Evolutionary conservation across 2,113 vertebrate species (phyloP), one percentile per base, ranked within the genome.

Genomic region (Otocyon megalotis): DNA sequence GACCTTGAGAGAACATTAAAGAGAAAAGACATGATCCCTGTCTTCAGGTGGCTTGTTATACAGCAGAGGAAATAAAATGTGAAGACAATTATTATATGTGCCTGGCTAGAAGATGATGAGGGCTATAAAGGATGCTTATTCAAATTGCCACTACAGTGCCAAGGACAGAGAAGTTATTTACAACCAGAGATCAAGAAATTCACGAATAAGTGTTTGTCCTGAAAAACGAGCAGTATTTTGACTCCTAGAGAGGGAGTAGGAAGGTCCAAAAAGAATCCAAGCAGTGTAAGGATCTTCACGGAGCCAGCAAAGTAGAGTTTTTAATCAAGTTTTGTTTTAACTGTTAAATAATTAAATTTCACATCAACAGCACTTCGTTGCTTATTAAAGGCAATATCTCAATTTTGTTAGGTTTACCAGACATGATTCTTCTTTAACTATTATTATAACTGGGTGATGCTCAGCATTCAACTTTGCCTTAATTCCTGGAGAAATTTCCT

Each of bases 401-500:
- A 82, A 1, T 74, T 83, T 74, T 71, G 43, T 77, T 17, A n/a
- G 62, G 43, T 30, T 71, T 8, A 48, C 11, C 32, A 87, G 15
- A 35, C 2, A 28, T 2, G 5, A 43, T n/a, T 77, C 74, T 43
- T 77, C 19, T 69, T 93, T 86, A 72, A 35, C 22, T 6, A 12
- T 77, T 16, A 8, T 50, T 32, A 6, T 37, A 92, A 54, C 13
- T 71, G 17, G 48, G 62, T 60, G 60, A 71, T 77, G 19, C 24
- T 86, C 35, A 72, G 10, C 15, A 72, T 48, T 87, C 76, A 80
- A 1, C 37, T 85, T 35, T 81, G 37, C 54, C 82, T 2, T 62
- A 62, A 92, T 87, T 92, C 88, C 50, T 72, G 9, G 12, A 95
- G 80, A 89, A 80, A 87, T 15, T 95, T 83, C 37, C 62, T 76